Percentiles rank a stretch among this genome's conserved stretches.
Conservation (phyloP, 2,797 vertebrate species). For the Heterohyrax brucei region DNA sequence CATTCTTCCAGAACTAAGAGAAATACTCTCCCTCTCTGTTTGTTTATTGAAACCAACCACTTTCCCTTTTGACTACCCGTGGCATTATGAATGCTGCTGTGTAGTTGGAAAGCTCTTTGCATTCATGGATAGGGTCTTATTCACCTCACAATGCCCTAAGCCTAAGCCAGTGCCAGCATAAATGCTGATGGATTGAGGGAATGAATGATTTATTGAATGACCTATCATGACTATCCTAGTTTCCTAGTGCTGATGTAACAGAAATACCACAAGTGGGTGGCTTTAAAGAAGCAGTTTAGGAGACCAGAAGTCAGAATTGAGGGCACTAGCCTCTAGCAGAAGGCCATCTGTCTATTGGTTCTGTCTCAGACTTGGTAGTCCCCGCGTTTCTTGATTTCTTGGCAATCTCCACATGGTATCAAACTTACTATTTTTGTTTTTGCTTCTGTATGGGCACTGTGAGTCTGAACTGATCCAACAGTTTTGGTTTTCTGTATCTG, state of each 20-base stretch:
- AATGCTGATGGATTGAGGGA: rapidly evolving
- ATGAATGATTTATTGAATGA: rapidly evolving
- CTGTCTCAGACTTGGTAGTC: background rate
- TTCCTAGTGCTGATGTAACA: background rate
- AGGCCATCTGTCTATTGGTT: background rate
- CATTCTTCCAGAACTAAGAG: background rate
- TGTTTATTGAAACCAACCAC: background rate
- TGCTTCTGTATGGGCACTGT: too few species aligned
- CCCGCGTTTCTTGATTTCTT: background rate
- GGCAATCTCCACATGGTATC: background rate
- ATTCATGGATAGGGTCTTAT: rapidly evolving
- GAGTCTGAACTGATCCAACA: too few species aligned
- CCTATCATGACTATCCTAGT: background rate
- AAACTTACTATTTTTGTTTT: background rate
- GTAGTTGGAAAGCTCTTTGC: background rate
- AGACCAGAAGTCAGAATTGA: background rate
- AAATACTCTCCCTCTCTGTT: background rate
- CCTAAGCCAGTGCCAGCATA: rapidly evolving
- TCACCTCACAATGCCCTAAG: rapidly evolving
- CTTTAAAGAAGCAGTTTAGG: background rate
- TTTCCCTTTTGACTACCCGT: background rate
- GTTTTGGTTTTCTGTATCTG: too few species aligned
- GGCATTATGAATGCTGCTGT: rapidly evolving
- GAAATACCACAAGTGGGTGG: background rate
- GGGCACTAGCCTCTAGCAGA: background rate